Evolutionary conservation across 2,797 vertebrate species (phyloP), one percentile per base, ranked within the genome.

Genomic region (Myotis daubentonii): DNA sequence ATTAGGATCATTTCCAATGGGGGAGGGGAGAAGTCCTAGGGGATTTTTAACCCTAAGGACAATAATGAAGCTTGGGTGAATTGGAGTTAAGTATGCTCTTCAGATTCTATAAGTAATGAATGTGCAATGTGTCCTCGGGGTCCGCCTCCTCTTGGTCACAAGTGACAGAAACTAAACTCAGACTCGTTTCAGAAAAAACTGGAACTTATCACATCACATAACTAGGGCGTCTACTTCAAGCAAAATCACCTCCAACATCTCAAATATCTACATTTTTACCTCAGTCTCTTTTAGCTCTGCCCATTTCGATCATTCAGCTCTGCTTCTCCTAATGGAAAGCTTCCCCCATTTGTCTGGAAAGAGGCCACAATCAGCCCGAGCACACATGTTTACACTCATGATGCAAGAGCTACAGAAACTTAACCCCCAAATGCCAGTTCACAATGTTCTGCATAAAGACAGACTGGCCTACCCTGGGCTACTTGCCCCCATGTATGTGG

Each of bases 161-260:
- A 28, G 44, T n/a, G n/a, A 51, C 8, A 55, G n/a, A 93, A 78
- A 81, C 9, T 55, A 68, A 86, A 68, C 36, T 75, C 28, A 53
- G 38, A 74, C 23, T 53, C 25, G 0, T 47, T 87, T 81, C 9
- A 68, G 51, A 62, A 66, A 71, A 68, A 62, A 20, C 0, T 25
- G 3, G 47, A 74, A 38, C 44, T 41, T 4, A 30, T 25, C 4
- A 9, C 25, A 9, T 89, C 71, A 23, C 0, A 0, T 62, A 75
- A 53, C 30, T 70, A 49, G 33, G 38, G 13, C 11, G 2, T 55
- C n/a, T 36, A 13, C 13, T 23, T 70, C 62, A 30, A 70, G 38
- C 23, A 57, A 5, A 9, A 62, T 57, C 3, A 33, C 16, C 4
- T 65, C 30, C 15, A 47, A n/a, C 16, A 28, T 15, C 38, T 79